Base-by-base conservation (phyloP, 2,888 invertebrate species). In the Idaea straminata region DNA sequence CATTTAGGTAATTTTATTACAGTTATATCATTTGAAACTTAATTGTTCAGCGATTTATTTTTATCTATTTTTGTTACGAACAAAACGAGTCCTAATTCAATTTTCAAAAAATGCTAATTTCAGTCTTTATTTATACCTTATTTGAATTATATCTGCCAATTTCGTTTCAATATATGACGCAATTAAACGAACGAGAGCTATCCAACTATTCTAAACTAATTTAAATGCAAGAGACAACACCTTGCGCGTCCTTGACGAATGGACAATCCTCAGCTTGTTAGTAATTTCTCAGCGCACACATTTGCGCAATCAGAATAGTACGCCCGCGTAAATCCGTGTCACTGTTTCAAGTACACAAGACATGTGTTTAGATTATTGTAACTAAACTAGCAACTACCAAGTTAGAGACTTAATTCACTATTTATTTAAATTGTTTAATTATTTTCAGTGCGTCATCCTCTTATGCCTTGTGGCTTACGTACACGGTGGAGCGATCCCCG, bases 301-400 rank as follows among this genome's bases (percentile, higher is more conserved):
- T 69, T 92, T 91, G 81, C 89, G 87, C 84, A 91, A 92, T 71
- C 70, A 74, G 71, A 81, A 84, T 86, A 86, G 84, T 84, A 85
- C 81, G 86, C 84, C 85, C 81, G 86, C 84, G 82, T 75, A 68
- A 84, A 91, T 87, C 84, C 78, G 84, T 91, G 91, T 90, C 87
- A 92, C 86, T 88, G 80, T 91, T 89, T 91, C 91, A 91, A 92
- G 91, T 88, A 89, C 90, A 85, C 71, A 68, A 73, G 74, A 77
- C 68, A 68, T 67, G 60, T 77, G 79, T 78, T 61, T 47, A 65
- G 36, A 62, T 59, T 64, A 61, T 64, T 61, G n/a, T 15, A 59
- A 7, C 59, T 59, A 63, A 59, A 67, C 64, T 65, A 63, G 61
- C 59, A 61, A 60, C 25, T 64, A 66, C 61, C 62, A 47, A 63